Conservation (phyloP, 2,113 vertebrate species). For the Odobenus rosmarus region DNA sequence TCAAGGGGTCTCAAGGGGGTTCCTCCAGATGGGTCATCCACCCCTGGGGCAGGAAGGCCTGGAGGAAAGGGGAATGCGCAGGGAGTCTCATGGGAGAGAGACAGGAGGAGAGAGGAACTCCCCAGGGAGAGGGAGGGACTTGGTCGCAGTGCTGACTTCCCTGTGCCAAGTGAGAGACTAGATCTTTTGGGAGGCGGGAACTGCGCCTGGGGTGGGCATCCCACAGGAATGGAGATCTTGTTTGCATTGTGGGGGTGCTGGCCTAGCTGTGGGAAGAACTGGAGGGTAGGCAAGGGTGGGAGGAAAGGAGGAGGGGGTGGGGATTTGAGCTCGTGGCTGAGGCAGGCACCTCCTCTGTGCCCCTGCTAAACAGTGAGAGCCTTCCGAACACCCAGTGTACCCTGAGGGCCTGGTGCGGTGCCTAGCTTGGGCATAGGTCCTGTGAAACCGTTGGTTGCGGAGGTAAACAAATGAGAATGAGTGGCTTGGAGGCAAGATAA, state of each 20-base stretch:
- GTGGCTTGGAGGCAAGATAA: neutral
- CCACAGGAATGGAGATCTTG: neutral
- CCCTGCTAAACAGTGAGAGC: neutral
- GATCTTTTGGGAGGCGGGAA: neutral
- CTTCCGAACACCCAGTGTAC: neutral
- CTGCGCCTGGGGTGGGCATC: neutral
- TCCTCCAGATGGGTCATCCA: neutral
- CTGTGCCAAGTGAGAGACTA: neutral
- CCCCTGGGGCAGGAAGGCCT: neutral
- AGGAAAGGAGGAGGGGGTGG: neutral
- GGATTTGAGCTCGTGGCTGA: neutral
- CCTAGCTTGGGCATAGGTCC: fast-evolving
- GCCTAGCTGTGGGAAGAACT: neutral
- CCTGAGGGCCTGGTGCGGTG: neutral
- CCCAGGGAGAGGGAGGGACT: neutral
- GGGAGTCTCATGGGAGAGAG: neutral
- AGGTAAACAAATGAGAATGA: neutral
- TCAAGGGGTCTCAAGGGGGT: neutral
- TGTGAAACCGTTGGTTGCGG: neutral
- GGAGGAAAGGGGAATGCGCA: neutral
- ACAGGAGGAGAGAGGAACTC: neutral
- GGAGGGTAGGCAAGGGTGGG: neutral
- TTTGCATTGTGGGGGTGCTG: neutral
- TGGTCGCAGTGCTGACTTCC: neutral
- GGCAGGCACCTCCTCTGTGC: neutral